Percentiles rank a stretch among this genome's conserved stretches.
Evolutionary conservation across 2,797 vertebrate species (phyloP).

Genomic region (Thamnophis elegans): DNA sequence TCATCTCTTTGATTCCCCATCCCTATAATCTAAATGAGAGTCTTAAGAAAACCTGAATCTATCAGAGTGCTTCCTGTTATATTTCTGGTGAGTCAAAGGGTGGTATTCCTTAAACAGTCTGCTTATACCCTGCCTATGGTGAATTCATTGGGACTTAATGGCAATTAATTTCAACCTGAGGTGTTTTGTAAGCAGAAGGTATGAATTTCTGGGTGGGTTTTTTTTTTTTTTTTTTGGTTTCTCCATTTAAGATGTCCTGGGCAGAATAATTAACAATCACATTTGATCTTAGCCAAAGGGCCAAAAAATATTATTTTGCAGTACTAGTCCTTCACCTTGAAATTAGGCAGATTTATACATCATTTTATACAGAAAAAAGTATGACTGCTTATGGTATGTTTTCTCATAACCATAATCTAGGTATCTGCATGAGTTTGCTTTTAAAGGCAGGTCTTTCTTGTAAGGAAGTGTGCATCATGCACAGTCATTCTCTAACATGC

Average conservation of each 20-base stretch:
- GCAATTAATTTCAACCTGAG: background rate
- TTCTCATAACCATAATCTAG: background rate
- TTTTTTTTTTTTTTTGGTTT: background rate
- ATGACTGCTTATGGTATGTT: background rate
- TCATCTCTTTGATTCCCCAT: background rate
- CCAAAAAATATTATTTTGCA: background rate
- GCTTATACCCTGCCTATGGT: background rate
- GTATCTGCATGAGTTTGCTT: background rate
- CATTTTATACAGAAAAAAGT: background rate
- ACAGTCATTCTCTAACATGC: background rate
- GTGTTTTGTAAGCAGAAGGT: background rate
- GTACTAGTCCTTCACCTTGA: background rate
- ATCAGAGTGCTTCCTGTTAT: background rate
- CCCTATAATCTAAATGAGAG: background rate
- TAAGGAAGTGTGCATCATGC: too few relatives aligned
- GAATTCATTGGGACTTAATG: background rate
- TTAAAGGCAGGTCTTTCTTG: background rate
- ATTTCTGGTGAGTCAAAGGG: background rate
- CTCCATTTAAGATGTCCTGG: background rate
- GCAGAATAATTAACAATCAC: background rate
- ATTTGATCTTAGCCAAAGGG: background rate
- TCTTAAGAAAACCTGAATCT: background rate
- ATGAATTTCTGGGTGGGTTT: too few relatives aligned
- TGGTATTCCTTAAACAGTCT: background rate
- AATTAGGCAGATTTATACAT: background rate